phyloP scores from a whole-genome alignment of 2,888 invertebrate genomes.

The Ametastegia equiseti region DNA sequence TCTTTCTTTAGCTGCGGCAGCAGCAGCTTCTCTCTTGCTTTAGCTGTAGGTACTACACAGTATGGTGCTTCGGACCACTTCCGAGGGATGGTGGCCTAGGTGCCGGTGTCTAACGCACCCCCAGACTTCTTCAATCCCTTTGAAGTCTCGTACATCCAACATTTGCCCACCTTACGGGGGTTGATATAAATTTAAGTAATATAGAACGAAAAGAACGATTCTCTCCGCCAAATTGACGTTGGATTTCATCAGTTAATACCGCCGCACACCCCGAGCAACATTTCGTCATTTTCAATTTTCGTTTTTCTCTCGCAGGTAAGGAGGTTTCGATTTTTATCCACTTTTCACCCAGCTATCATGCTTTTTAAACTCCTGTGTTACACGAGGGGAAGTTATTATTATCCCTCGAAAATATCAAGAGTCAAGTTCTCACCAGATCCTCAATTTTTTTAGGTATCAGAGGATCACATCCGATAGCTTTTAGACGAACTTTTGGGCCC shows the following conservation, averaged over 20 bases:
- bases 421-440: no score
- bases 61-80: not conserved
- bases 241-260: not conserved
- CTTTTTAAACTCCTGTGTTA: no score
- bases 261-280: not conserved
- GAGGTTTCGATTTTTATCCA: no score
- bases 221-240: not conserved
- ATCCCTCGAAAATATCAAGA: no score
- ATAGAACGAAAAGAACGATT: not conserved
- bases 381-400: no score
- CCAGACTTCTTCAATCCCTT: constrained; percentile 27
- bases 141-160: constrained; percentile 19
- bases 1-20: not conserved
- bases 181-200: not conserved
- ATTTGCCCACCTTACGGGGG: not conserved
- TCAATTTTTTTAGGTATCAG: no score
- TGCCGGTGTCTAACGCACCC: not conserved
- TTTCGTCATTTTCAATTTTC: not conserved
- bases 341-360: no score
- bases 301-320: no score
- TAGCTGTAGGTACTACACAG: not conserved
- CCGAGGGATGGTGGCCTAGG: constrained; percentile 15
- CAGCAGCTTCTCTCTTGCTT: not conserved
- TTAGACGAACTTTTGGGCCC: no score
- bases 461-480: no score